Evolutionary conservation across 2,797 vertebrate genomes (phyloP), one percentile per base, ranked within the genome.

Genomic region (Propithecus perrieri): DNA sequence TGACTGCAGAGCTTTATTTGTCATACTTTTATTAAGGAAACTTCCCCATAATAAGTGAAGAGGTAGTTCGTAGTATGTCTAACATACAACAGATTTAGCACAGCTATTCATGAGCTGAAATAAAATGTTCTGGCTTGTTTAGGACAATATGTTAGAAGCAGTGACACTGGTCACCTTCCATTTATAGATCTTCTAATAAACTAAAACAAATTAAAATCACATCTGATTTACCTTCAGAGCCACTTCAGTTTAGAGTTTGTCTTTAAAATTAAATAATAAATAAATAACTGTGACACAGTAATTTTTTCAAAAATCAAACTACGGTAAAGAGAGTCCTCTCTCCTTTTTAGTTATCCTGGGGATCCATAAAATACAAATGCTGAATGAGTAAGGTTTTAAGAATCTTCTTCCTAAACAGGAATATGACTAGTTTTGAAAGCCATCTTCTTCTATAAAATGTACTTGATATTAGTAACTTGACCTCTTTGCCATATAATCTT

Each of bases 1-100:
- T 83, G 81, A 96, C 85, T 96, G 81, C 95, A 97, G 91, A 97
- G 95, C 95, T 98, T 98, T 98, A 98, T 98, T 98, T 95, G 96
- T 92, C 78, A 97, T 53, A 65, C 95, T 97, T 97, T 97, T 98
- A 97, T 97, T 98, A 97, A 92, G 97, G 95, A 97, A 98, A 97
- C 96, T 97, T 97, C 74, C 95, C 97, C 98, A 98, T 98, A 97
- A 98, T 98, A 98, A 97, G 97, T 98, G 98, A 98, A 98, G 98
- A 98, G 98, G 98, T 99, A 98, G 98, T 98, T 99, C 95, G 97
- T 97, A 98, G 98, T 98, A 98, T 98, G 94, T 97, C 96, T 89
- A 65, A 97, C 97, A 97, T 97, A 98, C 98, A 98, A 98, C 78
- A 95, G 94, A 89, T 95, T 97, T 97, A 95, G 72, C 95, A 96